Evolutionary conservation across 2,888 invertebrate species (phyloP), one percentile per base, ranked within the genome.

Genomic region (Plemyria rubiginata): DNA sequence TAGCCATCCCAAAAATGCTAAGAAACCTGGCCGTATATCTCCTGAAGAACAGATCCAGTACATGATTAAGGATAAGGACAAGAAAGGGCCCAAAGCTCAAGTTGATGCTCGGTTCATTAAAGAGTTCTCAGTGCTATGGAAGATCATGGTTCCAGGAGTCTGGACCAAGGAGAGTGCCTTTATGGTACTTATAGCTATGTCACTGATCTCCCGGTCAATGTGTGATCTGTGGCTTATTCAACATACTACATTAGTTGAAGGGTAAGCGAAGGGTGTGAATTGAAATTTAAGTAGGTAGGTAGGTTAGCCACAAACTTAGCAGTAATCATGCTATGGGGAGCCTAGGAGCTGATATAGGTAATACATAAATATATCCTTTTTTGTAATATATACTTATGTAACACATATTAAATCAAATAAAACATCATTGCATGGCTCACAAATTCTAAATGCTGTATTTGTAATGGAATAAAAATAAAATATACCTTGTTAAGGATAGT

Each of bases 141-240:
- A 94, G 75, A 96, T 98, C 67, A 94, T 97, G 75, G 93, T 98
- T 62, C 98, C 98, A 4, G 96, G 97, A 49, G 84, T 96, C 76
- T 94, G 96, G 86, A 95, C 96, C 11, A 90, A 95, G 61, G 98
- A 98, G 88, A 94, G 95, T 69, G 96, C 95, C 5, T 95, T 96
- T 67, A 92, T 97, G 79, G 67, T 94, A 11, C 84, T 97, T 28
- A 95, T 98, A 7, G 99, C 99, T 0, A 81, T 92, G 4, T 95
- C 98, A 4, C 93, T 99, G 46, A 94, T 99, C 22, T 95, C 97
- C 2, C 94, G 99, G 72, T 99, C 99, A 0, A 94, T 98, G 72
- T 99, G 99, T 80, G 99, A 99, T 88, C 94, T 99, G 56, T 99
- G 99, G 98, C 96, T 99, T 93, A 99, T 99, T 74, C 96, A 97